Conservation (phyloP, 2,113 vertebrate genomes). For the Epinephelus fuscoguttatus region DNA sequence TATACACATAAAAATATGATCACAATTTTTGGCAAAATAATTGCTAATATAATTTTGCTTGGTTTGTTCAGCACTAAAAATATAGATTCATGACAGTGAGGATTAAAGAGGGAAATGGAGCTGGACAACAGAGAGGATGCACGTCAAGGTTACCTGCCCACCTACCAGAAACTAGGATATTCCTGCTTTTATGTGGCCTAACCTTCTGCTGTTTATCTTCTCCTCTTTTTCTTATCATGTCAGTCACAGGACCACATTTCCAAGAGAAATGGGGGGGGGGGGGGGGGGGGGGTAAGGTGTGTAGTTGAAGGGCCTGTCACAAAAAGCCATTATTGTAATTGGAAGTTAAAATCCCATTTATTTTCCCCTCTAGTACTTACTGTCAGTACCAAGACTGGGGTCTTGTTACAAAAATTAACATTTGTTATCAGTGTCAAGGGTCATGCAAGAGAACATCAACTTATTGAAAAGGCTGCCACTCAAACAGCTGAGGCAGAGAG, state of each 20-base stretch:
- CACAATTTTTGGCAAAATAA: background rate
- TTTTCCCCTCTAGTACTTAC: slow-evolving; percentile 75
- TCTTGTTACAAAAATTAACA: slow-evolving; percentile 76
- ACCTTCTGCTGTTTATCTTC: slow-evolving; percentile 58
- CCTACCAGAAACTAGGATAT: background rate
- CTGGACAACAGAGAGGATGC: background rate
- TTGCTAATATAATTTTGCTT: background rate
- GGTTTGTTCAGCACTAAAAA: background rate
- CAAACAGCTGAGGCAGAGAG: slow-evolving; percentile 44
- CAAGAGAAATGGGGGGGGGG: slow-evolving; percentile 20
- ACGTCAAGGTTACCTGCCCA: slow-evolving; percentile 1
- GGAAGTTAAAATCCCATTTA: slow-evolving; percentile 82
- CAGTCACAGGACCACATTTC: slow-evolving; percentile 71
- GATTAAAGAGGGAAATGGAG: slow-evolving; percentile 1
- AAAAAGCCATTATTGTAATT: slow-evolving; percentile 82
- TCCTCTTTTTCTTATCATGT: slow-evolving; percentile 62
- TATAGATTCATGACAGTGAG: background rate
- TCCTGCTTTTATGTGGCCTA: slow-evolving; percentile 37
- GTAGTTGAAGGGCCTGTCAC: slow-evolving; percentile 68
- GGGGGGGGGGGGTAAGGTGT: slow-evolving; percentile 54
- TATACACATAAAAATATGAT: background rate
- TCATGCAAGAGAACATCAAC: slow-evolving; percentile 65
- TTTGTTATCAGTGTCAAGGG: slow-evolving; percentile 72
- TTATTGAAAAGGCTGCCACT: slow-evolving; percentile 71
- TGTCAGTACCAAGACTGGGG: slow-evolving; percentile 60